Conservation (phyloP, 2,888 invertebrate species). For the Acanthococcus lagerstroemiae region DNA sequence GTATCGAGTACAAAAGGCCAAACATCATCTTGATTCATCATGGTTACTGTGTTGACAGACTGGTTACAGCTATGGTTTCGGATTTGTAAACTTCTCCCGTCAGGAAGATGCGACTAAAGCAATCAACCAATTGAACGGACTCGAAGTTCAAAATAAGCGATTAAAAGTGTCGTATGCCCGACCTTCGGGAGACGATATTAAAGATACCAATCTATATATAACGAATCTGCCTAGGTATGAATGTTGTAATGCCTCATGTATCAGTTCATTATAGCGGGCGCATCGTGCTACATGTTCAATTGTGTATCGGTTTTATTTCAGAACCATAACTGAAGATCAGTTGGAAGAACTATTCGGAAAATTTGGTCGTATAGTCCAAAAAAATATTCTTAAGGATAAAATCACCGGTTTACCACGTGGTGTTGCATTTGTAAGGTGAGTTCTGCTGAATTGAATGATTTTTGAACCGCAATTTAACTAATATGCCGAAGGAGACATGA, state of each 20-base stretch:
- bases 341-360: slow-evolving; percentile 75
- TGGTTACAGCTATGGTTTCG: slow-evolving; percentile 93
- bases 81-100: slow-evolving; percentile 82
- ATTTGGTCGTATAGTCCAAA: slow-evolving; percentile 84
- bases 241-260: slow-evolving; percentile 21
- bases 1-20: too few relatives aligned
- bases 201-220: slow-evolving; percentile 88
- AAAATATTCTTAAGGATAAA: slow-evolving; percentile 81
- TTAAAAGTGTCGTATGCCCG: slow-evolving; percentile 87
- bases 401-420: slow-evolving; percentile 77
- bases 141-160: slow-evolving; percentile 79
- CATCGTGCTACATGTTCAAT: too few relatives aligned
- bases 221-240: slow-evolving; percentile 71
- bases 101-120: slow-evolving; percentile 78
- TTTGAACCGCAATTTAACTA: too few relatives aligned
- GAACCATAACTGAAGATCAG: slow-evolving; percentile 68
- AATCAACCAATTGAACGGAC: slow-evolving; percentile 76
- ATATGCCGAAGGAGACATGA: too few relatives aligned
- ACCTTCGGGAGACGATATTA: slow-evolving; percentile 82
- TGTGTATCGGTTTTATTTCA: slow-evolving; percentile 36
- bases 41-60: slow-evolving; percentile 48
- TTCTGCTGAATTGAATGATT: too few relatives aligned
- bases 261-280: too few relatives aligned
- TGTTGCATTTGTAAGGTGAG: slow-evolving; percentile 82
- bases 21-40: background rate